Evolutionary conservation across 2,113 vertebrate genomes (phyloP).

Genomic region (Eptatretus burgeri): DNA sequence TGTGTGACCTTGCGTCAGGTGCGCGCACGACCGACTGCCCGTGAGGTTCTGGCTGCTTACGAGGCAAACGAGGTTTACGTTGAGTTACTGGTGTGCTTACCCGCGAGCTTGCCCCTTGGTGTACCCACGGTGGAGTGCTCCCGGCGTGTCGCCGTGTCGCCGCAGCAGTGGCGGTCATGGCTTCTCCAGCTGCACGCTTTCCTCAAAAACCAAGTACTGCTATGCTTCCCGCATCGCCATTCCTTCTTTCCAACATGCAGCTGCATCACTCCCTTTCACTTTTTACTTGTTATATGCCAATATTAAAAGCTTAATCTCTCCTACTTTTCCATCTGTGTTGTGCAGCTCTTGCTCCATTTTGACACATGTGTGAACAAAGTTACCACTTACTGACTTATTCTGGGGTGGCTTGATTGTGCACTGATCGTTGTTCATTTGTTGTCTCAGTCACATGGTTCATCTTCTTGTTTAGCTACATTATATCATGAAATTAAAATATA

Average conservation of each 20-base stretch:
- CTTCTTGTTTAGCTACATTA: too few relatives aligned
- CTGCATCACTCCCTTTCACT: background rate
- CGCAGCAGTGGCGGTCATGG: constrained; percentile 96
- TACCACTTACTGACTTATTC: too few relatives aligned
- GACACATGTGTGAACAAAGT: too few relatives aligned
- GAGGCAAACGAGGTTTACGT: constrained; percentile 86
- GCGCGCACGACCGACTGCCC: constrained; percentile 53
- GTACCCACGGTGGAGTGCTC: constrained; percentile 71
- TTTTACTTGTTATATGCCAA: background rate
- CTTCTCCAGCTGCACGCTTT: constrained; percentile 90
- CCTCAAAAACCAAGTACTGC: constrained; percentile 61
- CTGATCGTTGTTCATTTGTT: too few relatives aligned
- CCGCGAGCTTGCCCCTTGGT: constrained; percentile 61
- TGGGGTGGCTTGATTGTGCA: too few relatives aligned
- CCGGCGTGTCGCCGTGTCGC: constrained; percentile 67
- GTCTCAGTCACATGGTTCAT: too few relatives aligned
- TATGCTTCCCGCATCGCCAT: background rate
- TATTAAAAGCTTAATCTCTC: background rate
- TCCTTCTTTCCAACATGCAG: background rate
- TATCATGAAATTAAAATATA: too few relatives aligned
- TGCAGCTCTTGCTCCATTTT: background rate
- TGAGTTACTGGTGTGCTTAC: constrained; percentile 74
- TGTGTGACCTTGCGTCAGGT: constrained; percentile 21
- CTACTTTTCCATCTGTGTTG: background rate
- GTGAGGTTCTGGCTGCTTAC: constrained; percentile 83